Conservation (phyloP, 2,113 vertebrate species). For the Myotis lucifugus region DNA sequence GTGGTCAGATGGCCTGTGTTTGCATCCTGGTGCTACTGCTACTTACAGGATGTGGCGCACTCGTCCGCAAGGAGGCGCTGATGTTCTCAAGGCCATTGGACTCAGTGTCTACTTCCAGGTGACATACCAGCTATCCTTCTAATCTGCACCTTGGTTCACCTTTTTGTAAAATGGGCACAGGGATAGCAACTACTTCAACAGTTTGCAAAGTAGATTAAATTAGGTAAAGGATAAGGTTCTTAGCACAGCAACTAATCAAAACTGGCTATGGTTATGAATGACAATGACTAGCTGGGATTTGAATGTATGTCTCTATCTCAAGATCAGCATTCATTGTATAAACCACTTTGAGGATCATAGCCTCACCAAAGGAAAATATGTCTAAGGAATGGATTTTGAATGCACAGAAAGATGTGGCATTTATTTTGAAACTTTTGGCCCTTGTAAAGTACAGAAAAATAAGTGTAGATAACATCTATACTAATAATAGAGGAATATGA, state of each 20-base stretch:
- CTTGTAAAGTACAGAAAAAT: background rate
- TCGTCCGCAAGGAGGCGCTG: background rate
- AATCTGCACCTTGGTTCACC: background rate
- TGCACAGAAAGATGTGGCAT: background rate
- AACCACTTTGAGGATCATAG: background rate
- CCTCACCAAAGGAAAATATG: background rate
- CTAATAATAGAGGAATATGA: too few species aligned
- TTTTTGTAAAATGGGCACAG: background rate
- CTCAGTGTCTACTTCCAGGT: background rate
- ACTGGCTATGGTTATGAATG: background rate
- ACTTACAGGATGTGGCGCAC: background rate
- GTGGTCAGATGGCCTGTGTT: background rate
- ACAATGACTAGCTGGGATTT: background rate
- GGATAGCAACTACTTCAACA: background rate
- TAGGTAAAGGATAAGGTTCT: background rate
- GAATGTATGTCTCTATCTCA: background rate
- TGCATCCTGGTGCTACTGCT: fast-evolving
- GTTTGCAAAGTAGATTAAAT: background rate
- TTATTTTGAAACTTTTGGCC: slow-evolving; percentile 14
- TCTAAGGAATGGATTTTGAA: slow-evolving; percentile 11
- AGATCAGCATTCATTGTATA: background rate
- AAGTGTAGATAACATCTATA: background rate
- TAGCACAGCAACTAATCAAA: background rate
- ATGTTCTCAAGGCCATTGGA: background rate
- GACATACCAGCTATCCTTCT: background rate